phyloP scores from a whole-genome alignment of 2,888 invertebrate species.

The Ectemnius cavifrons region DNA sequence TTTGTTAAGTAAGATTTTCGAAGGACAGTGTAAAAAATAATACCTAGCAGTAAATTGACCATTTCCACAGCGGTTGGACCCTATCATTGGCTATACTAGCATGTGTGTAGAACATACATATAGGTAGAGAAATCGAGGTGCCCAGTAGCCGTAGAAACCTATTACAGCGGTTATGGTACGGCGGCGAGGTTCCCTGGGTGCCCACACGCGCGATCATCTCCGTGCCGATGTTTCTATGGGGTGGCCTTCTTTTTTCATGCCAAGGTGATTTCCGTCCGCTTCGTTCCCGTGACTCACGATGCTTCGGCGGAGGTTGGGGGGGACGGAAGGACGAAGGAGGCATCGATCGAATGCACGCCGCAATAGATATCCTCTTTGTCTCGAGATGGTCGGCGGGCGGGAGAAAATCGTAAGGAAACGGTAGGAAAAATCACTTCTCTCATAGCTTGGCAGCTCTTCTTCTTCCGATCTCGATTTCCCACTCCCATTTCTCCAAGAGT shows the following conservation, averaged over 20 bases:
- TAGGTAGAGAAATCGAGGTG: slow-evolving; percentile 29
- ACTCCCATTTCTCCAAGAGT: background rate
- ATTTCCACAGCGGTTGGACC: slow-evolving; percentile 46
- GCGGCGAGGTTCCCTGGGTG: slow-evolving; percentile 11
- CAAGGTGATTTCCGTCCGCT: slow-evolving; percentile 66
- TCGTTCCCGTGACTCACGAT: slow-evolving; percentile 56
- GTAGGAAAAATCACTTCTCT: slow-evolving; percentile 27
- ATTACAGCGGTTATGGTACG: slow-evolving; percentile 29
- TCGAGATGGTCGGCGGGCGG: slow-evolving; percentile 17
- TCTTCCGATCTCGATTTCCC: slow-evolving; percentile 12
- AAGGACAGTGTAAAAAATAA: slow-evolving; percentile 32
- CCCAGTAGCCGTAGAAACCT: slow-evolving; percentile 34
- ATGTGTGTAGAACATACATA: slow-evolving; percentile 27
- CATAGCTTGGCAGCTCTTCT: background rate
- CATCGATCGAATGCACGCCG: slow-evolving; percentile 48
- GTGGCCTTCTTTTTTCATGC: slow-evolving; percentile 34
- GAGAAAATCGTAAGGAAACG: slow-evolving; percentile 37
- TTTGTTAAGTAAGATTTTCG: slow-evolving; percentile 23
- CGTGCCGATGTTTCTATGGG: slow-evolving; percentile 48
- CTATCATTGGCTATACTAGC: slow-evolving; percentile 37
- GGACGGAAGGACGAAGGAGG: slow-evolving; percentile 38
- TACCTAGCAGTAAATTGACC: slow-evolving; percentile 44
- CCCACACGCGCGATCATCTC: slow-evolving; percentile 50
- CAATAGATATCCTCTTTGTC: slow-evolving; percentile 39
- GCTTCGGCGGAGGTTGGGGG: background rate